Conservation (phyloP, 1,140 invertebrate genomes). For the Drosophila tristis region DNA sequence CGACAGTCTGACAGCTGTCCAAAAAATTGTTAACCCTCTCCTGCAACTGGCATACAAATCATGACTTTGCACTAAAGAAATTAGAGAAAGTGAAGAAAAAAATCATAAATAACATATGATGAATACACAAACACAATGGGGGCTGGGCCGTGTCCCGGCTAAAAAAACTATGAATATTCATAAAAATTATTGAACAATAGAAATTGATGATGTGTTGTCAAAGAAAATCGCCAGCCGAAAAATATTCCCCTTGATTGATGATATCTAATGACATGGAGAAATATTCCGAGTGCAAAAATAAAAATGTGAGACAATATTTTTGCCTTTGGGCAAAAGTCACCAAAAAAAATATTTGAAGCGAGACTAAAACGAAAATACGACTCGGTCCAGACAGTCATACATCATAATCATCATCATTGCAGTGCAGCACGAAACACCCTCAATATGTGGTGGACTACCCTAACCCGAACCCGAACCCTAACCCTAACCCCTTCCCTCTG, state of each 20-base stretch:
- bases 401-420: constrained; percentile 68
- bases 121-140: constrained; percentile 68
- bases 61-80: constrained; percentile 60
- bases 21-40: constrained; percentile 42
- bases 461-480: constrained; percentile 3
- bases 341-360: constrained; percentile 54
- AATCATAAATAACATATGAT: constrained; percentile 70
- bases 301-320: constrained; percentile 27
- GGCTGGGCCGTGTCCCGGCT: constrained; percentile 33
- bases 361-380: constrained; percentile 42
- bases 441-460: constrained; percentile 49
- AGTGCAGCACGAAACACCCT: constrained; percentile 54
- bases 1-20: constrained; percentile 10
- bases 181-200: constrained; percentile 80
- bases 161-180: constrained; percentile 81
- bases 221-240: constrained; percentile 53
- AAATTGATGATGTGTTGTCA: constrained; percentile 81
- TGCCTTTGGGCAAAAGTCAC: constrained; percentile 39
- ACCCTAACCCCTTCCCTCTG: constrained; percentile 47
- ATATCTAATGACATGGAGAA: constrained; percentile 50
- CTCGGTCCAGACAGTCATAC: constrained; percentile 58
- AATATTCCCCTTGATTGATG: constrained; percentile 66
- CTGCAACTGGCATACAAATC: constrained; percentile 44
- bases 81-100: constrained; percentile 28
- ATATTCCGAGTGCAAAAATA: constrained; percentile 33